Evolutionary conservation across 92 coral and sea anemone genomes (phyloP), one percentile per base, ranked within the genome.

Genomic region (Diadumene lineata): DNA sequence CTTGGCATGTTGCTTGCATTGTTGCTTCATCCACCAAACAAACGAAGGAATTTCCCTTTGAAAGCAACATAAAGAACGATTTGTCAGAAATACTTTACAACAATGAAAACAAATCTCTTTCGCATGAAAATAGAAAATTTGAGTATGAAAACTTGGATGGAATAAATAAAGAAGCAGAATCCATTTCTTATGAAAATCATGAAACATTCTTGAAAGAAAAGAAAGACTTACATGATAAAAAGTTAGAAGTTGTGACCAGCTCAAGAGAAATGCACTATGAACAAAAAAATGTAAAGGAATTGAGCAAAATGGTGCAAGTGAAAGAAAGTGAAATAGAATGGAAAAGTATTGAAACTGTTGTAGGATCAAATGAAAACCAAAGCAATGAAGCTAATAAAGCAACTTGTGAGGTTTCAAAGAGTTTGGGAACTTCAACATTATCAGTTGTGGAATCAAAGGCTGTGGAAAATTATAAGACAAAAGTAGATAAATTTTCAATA

Each of bases 1-100:
- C 99, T 0, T 96, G 99, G 99, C 99, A 96, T 60, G 93, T 96
- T 25, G 88, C 96, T 29, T 90, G 91, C 60, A 81, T 82, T 31
- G 89, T 96, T 22, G 56, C 67, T 28, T 25, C 65, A 31, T 34
- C 44, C 10, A 11, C 64, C 29, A 70, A 16, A 57, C 50, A 43
- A 69, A 69, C 30, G 27, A 56, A 43, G 66, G 29, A 24, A 11
- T 33, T 60, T 46, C 27, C 66, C 53, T 38, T 53, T 34, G 68
- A 62, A 15, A 27, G n/a, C 68, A 28, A 3, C 15, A 4, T n/a
- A 25, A 28, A 62, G 43, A 29, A 28, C 1, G 43, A 28, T 43
- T 19, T 62, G 1, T 28, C 68, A 62, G 68, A 62, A 62, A 62
- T 58, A 31, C 64, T 58, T 32, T 58, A 58, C 30, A 58, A 58